Evolutionary conservation across 2,113 vertebrate genomes (phyloP).

Genomic region (Eublepharis macularius): DNA sequence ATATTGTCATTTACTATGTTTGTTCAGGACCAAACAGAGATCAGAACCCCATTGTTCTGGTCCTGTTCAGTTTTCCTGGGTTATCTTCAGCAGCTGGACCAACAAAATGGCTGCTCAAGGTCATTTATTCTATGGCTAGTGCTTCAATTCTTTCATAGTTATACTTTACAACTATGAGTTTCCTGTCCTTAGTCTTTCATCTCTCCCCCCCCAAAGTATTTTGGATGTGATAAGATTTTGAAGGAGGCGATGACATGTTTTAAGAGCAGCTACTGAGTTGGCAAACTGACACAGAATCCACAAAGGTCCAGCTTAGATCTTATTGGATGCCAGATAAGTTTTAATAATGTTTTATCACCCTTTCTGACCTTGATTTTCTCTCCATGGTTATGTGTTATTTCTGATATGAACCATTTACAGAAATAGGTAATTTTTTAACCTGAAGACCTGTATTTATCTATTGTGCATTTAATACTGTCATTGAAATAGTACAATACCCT

Average conservation of each 20-base stretch:
- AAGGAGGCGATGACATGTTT: conserved; percentile 36
- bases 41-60: background rate
- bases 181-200: conserved; percentile 34
- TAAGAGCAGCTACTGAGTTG: conserved; percentile 49
- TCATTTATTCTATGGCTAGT: conserved; percentile 29
- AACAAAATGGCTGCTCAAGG: background rate
- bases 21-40: background rate
- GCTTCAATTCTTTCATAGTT: conserved; percentile 21
- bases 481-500: background rate
- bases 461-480: background rate
- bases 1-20: background rate
- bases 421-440: background rate
- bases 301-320: conserved; percentile 43
- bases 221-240: conserved; percentile 49
- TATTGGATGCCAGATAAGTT: conserved; percentile 4
- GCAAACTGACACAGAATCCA: conserved; percentile 43
- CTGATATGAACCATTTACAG: background rate
- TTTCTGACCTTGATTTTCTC: background rate
- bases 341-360: conserved; percentile 43
- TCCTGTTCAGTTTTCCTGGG: background rate
- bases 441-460: background rate
- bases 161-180: conserved; percentile 24
- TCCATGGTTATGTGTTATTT: conserved; percentile 25
- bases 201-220: conserved; percentile 33
- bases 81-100: conserved; percentile 12